Base-by-base conservation (phyloP, 2,888 invertebrate genomes). In the Macrosiphum euphorbiae region DNA sequence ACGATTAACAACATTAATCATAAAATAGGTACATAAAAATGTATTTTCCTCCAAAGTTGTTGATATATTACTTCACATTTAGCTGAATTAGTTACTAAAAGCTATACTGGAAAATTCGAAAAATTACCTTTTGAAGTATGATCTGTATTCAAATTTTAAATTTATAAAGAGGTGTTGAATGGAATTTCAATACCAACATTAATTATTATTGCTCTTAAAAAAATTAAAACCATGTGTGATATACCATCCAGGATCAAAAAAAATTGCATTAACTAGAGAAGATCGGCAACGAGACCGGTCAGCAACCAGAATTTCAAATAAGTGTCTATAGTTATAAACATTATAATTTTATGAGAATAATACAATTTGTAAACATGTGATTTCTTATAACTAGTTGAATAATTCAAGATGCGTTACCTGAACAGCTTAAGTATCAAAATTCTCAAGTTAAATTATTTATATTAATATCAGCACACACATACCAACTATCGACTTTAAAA, bases 371-470 rank as follows among this genome's bases (percentile, higher is more conserved):
- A 8, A 78, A 78, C 7, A 78, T 78, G 8, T 35, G 35, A 78
- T 78, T 41, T 35, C 8, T 20, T 35, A 78, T 7, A 11, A 89
- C 58, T 44, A 44, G 58, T 58, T 61, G 8, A 58, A 58, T 44
- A 89, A 55, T 84, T 91, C 28, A 52, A 52, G 16, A 55, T 41
- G 13, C 55, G 84, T 41, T 55, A 84, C 26, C 26, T 20, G 52
- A 67, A 55, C 0, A 50, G 20, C 35, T 67, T 3, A 58, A 58
- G 26, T 58, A n/a, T n/a, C 61, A 28, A 58, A 78, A 41, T 28
- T 4, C 85, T 55, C 10, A 52, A 28, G 28, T 84, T 91, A 50
- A 20, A 87, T 92, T 7, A 87, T 87, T 92, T 92, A 20, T 87
- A 87, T 41, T 67, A 41, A 87, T 87, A 61, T 92, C 28, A 16